Evolutionary conservation across 2,113 vertebrate genomes (phyloP).

Genomic region (Canis aureus): DNA sequence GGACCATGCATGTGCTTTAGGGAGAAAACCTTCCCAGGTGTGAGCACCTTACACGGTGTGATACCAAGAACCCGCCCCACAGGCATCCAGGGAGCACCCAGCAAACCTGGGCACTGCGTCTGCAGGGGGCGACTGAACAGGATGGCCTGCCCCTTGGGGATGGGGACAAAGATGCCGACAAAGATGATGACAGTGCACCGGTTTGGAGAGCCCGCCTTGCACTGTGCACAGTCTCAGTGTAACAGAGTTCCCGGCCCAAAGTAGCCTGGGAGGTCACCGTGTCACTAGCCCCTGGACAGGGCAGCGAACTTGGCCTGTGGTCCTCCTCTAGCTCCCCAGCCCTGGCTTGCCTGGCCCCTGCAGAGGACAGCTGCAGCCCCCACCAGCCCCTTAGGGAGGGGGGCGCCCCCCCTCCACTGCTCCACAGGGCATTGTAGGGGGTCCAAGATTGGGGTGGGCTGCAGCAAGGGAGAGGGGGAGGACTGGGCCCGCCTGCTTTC

Average conservation of each 20-base stretch:
- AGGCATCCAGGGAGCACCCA: rapidly evolving
- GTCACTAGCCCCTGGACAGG: not conserved
- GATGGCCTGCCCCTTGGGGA: not conserved
- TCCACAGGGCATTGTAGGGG: rapidly evolving
- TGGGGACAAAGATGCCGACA: not conserved
- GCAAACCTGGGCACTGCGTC: rapidly evolving
- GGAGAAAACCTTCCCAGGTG: not conserved
- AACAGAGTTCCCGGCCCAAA: not conserved
- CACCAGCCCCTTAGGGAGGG: too few species aligned
- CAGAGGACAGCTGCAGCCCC: too few species aligned
- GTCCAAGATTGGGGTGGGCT: rapidly evolving
- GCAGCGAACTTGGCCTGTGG: not conserved
- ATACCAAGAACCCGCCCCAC: rapidly evolving
- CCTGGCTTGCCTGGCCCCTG: not conserved
- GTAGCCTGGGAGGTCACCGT: rapidly evolving
- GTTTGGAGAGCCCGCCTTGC: not conserved
- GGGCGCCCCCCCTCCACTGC: too few species aligned
- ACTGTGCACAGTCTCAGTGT: not conserved
- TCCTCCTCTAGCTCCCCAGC: not conserved
- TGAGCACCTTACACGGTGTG: not conserved
- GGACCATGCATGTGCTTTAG: rapidly evolving
- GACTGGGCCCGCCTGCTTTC: too few species aligned
- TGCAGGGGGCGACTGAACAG: not conserved
- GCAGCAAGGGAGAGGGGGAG: not conserved
- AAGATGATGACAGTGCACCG: rapidly evolving